These are phyloP conservation scores for Phenacoccus solenopsis DNA, from an alignment of 1,140 invertebrate genomes.

Conservation along the genomic window DNA sequence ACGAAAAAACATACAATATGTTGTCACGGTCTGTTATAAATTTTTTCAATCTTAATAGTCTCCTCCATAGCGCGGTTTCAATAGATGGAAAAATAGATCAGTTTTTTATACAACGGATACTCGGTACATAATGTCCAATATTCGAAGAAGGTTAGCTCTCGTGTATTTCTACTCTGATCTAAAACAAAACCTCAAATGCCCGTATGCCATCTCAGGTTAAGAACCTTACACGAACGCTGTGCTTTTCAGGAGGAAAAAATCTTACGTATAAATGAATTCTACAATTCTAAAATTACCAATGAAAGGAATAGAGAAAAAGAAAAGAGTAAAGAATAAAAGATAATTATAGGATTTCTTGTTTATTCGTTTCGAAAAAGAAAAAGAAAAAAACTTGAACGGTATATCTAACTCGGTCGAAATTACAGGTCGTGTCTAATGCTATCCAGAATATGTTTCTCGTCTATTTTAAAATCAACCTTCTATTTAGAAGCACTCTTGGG, in stretches of 20 bases:
- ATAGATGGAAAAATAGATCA: too few relatives aligned
- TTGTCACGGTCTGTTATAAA: background rate
- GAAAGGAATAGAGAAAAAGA: too few relatives aligned
- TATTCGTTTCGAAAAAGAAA: background rate
- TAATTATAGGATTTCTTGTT: constrained; percentile 3
- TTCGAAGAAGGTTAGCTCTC: too few relatives aligned
- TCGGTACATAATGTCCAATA: too few relatives aligned
- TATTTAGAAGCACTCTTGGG: constrained; percentile 1
- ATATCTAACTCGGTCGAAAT: background rate
- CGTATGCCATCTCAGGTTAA: background rate
- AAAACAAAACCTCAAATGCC: too few relatives aligned
- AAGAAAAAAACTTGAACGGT: background rate
- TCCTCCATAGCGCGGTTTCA: too few relatives aligned
- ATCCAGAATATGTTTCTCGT: background rate
- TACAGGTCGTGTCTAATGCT: background rate
- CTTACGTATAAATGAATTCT: background rate
- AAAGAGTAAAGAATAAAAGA: background rate
- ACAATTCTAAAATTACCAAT: background rate
- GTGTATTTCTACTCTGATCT: too few relatives aligned
- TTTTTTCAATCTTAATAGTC: too few relatives aligned
- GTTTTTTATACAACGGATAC: too few relatives aligned
- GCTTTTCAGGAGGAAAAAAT: background rate
- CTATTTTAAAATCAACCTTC: constrained; percentile 2
- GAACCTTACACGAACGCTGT: background rate
- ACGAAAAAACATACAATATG: background rate